Percentiles rank a stretch among this genome's conserved stretches.
Conservation (phyloP, 2,888 invertebrate species). For the Ashinkailepas kermadecensis region DNA sequence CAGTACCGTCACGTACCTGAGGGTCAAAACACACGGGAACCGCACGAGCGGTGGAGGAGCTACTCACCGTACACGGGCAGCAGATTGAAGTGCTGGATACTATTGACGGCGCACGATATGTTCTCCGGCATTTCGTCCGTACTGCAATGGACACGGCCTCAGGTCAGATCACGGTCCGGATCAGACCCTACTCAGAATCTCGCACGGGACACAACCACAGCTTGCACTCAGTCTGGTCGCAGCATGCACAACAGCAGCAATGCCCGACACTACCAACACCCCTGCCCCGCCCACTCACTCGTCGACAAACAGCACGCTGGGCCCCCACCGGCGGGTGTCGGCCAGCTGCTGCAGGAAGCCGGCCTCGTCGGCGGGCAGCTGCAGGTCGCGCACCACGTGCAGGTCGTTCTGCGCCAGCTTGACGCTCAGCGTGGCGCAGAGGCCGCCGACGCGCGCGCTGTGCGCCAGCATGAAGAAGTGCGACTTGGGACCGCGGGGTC, state of each 20-base stretch:
- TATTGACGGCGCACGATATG: conserved; percentile 70
- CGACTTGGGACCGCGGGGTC: conserved; percentile 81
- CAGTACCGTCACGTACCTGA: no score
- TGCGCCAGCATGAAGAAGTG: conserved; percentile 92
- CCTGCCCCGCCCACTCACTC: conserved; percentile 55
- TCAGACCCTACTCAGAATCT: no score
- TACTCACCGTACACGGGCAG: conserved; percentile 82
- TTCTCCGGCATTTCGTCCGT: conserved; percentile 80
- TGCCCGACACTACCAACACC: neutral
- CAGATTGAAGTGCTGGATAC: conserved; percentile 73
- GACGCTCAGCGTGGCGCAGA: conserved; percentile 73
- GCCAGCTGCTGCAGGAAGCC: conserved; percentile 70
- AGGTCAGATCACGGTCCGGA: neutral
- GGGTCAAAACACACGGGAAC: no score
- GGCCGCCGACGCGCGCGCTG: conserved; percentile 63
- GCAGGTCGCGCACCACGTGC: conserved; percentile 76
- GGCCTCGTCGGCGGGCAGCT: conserved; percentile 74
- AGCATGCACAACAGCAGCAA: no score
- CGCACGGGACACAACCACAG: no score
- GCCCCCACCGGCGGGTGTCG: conserved; percentile 85
- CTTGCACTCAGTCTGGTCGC: no score
- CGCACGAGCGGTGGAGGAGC: no score
- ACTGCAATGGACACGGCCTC: conserved; percentile 49
- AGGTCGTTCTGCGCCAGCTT: conserved; percentile 93
- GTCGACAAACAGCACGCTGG: conserved; percentile 87